Evolutionary conservation across 2,797 vertebrate species (phyloP).

Genomic region (Podarcis lilfordi): DNA sequence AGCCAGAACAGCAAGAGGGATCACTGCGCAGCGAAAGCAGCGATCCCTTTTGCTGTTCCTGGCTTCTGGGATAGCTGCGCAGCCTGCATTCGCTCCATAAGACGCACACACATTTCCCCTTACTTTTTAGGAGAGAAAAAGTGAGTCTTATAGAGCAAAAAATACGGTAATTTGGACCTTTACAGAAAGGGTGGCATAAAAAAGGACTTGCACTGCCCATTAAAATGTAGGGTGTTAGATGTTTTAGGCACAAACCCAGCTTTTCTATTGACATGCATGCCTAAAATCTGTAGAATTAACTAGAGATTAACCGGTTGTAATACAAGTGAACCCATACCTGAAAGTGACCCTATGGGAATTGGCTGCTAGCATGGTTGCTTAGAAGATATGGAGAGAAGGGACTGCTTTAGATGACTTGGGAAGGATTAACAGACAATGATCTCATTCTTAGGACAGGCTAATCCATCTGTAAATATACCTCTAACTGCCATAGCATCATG

Average conservation of each 20-base stretch:
- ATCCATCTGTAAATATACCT: not conserved
- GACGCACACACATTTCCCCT: no score
- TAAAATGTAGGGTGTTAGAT: not conserved
- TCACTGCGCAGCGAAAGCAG: no score
- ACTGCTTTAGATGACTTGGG: not conserved
- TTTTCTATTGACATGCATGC: not conserved
- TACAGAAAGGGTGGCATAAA: not conserved
- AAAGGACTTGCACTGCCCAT: not conserved
- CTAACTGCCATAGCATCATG: not conserved
- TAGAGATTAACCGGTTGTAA: not conserved
- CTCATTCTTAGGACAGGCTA: not conserved
- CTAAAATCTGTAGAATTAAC: not conserved
- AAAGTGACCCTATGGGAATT: not conserved
- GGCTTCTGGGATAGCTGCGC: no score
- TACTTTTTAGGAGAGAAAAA: no score
- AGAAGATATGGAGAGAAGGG: not conserved
- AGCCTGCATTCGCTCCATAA: no score
- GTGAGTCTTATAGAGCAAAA: no score
- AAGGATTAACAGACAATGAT: not conserved
- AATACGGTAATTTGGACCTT: not conserved
- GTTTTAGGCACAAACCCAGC: not conserved
- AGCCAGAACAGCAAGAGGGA: no score
- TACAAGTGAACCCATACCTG: not conserved
- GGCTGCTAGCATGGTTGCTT: not conserved
- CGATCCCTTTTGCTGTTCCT: no score